Percentiles rank a stretch among this genome's conserved stretches.
Conservation (phyloP, 2,888 invertebrate genomes). For the Drosophila melanosoma region DNA sequence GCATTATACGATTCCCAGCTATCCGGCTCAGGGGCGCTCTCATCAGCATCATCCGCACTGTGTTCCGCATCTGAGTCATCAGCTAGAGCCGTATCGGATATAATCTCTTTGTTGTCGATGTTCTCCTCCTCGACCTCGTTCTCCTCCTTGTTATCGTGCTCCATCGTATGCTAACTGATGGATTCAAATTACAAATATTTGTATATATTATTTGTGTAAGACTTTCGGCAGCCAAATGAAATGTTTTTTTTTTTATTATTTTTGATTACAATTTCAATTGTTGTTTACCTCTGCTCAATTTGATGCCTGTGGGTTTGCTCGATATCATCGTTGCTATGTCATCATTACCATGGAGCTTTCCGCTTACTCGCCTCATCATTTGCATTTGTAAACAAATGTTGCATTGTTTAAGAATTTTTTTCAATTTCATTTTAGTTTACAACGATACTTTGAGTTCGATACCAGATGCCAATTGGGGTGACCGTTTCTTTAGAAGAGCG, state of each 20-base stretch:
- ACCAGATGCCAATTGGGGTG: constrained; percentile 13
- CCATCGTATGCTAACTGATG: constrained; percentile 32
- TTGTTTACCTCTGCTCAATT: constrained; percentile 15
- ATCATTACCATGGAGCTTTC: neutral
- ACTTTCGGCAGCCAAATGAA: constrained; percentile 7
- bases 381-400: neutral
- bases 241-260: constrained; percentile 1
- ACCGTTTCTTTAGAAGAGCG: constrained; percentile 17
- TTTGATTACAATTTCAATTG: constrained; percentile 1
- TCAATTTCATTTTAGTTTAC: neutral
- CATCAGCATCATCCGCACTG: neutral
- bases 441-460: constrained; percentile 3
- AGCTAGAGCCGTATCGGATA: constrained; percentile 18
- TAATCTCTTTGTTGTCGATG: constrained; percentile 7
- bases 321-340: constrained; percentile 34
- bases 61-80: constrained; percentile 35
- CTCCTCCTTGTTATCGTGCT: constrained; percentile 55
- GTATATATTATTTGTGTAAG: neutral
- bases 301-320: constrained; percentile 17
- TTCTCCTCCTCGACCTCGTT: constrained; percentile 53
- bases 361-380: neutral
- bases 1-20: constrained; percentile 64
- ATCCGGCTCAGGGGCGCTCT: constrained; percentile 26
- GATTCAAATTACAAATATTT: neutral
- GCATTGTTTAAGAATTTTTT: neutral